Percentiles rank a stretch among this genome's conserved stretches.
These are phyloP conservation scores for Rhynchopsitta pachyrhyncha DNA, from an alignment of 2,113 vertebrate species.

Conservation along the genomic window DNA sequence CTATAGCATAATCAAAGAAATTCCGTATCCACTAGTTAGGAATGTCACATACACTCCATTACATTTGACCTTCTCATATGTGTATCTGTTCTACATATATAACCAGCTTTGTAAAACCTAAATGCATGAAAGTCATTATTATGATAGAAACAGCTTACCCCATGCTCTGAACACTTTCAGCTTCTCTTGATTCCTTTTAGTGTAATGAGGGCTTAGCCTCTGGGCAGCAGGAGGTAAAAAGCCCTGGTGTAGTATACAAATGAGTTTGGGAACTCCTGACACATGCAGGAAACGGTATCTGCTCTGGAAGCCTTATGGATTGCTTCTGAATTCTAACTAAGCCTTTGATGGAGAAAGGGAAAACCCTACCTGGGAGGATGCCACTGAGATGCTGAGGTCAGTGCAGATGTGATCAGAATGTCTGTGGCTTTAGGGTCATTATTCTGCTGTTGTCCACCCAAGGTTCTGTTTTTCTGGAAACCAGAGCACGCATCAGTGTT, in stretches of 20 bases:
- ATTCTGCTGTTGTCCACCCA: not conserved
- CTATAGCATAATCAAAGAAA: slow-evolving; percentile 7
- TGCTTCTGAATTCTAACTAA: not conserved
- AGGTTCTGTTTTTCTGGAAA: not conserved
- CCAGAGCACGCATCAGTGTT: fast-evolving
- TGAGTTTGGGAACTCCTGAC: not conserved
- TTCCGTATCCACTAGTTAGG: not conserved
- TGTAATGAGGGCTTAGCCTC: not conserved
- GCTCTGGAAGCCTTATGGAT: not conserved
- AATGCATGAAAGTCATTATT: not conserved
- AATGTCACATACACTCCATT: not conserved
- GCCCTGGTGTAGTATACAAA: not conserved
- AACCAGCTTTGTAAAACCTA: not conserved
- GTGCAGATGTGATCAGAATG: not conserved
- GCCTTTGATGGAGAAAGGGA: not conserved
- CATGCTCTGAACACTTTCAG: not conserved
- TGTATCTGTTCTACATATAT: not conserved
- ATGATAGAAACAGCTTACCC: not conserved
- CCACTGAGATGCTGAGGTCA: not conserved
- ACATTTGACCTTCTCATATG: not conserved
- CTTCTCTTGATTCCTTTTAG: not conserved
- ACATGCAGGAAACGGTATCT: not conserved
- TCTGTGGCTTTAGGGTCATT: not conserved
- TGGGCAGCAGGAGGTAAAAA: not conserved
- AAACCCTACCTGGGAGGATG: not conserved